phyloP scores from a whole-genome alignment of 2,797 vertebrate genomes.

The Gymnodraco acuticeps region DNA sequence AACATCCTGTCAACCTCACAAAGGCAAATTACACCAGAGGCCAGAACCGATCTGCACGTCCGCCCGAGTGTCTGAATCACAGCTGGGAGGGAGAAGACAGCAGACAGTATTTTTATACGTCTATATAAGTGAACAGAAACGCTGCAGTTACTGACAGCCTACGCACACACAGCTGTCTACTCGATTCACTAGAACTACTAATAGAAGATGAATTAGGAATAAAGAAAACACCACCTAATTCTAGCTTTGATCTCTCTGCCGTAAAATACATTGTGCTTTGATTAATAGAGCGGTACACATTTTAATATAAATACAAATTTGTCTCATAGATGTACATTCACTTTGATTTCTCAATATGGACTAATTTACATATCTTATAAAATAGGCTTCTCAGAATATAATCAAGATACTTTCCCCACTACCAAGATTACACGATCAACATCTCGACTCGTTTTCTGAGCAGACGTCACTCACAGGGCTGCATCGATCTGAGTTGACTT shows the following conservation, averaged over 20 bases:
- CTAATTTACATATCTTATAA: constrained; percentile 83
- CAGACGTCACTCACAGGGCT: constrained; percentile 43
- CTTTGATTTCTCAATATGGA: constrained; percentile 76
- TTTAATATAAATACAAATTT: constrained; percentile 80
- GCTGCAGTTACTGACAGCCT: constrained; percentile 6
- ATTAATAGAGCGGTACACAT: constrained; percentile 75
- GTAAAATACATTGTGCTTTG: constrained; percentile 84
- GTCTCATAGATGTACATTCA: constrained; percentile 82
- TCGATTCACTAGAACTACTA: constrained; percentile 4
- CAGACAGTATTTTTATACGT: not conserved
- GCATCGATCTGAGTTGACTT: constrained; percentile 50
- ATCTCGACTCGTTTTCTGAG: constrained; percentile 53
- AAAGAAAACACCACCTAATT: constrained; percentile 35
- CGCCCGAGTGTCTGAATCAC: constrained; percentile 20
- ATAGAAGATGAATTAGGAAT: constrained; percentile 25
- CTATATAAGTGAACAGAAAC: constrained; percentile 2
- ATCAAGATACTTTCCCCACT: constrained; percentile 72
- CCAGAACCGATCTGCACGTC: constrained; percentile 9
- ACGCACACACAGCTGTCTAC: constrained; percentile 25
- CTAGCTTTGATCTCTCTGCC: constrained; percentile 58
- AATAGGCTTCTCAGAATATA: constrained; percentile 80
- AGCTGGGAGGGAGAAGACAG: constrained; percentile 18
- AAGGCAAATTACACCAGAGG: constrained; percentile 11
- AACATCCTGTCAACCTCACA: constrained; percentile 15
- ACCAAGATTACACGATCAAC: constrained; percentile 64